Percentiles rank a stretch among this genome's conserved stretches.
Evolutionary conservation across 1,140 invertebrate species (phyloP).

Genomic region (Zaprionus nigranus): DNA sequence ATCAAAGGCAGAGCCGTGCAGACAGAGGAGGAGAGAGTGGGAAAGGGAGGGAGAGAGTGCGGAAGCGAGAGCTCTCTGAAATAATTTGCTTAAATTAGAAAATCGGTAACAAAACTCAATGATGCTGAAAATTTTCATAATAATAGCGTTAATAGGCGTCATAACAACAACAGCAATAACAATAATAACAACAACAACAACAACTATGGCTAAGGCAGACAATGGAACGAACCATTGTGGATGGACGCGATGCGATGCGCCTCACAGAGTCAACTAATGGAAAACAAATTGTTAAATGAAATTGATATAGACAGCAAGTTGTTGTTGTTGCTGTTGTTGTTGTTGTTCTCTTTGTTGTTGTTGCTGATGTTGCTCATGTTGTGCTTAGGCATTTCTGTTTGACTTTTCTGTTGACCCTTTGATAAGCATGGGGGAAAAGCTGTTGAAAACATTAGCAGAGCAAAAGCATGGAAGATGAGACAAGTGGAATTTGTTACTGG

Average conservation of each 20-base stretch:
- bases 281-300: slow-evolving; percentile 72
- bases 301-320: slow-evolving; percentile 55
- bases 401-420: slow-evolving; percentile 5
- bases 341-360: neutral
- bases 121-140: slow-evolving; percentile 83
- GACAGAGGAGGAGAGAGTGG: neutral
- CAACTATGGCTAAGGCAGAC: neutral
- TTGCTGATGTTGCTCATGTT: neutral
- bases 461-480: neutral
- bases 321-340: slow-evolving; percentile 11
- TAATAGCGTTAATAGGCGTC: slow-evolving; percentile 77
- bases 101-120: slow-evolving; percentile 82
- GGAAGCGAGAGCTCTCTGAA: neutral
- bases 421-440: slow-evolving; percentile 10
- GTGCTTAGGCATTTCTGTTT: neutral
- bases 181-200: neutral
- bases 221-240: neutral
- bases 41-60: slow-evolving; percentile 7
- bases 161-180: slow-evolving; percentile 60
- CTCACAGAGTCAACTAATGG: slow-evolving; percentile 57
- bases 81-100: slow-evolving; percentile 81
- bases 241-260: slow-evolving; percentile 26
- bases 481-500: slow-evolving; percentile 1
- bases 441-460: neutral
- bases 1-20: neutral